Evolutionary conservation across 2,888 invertebrate genomes (phyloP).

Genomic region (Arrhopalites spinosus): DNA sequence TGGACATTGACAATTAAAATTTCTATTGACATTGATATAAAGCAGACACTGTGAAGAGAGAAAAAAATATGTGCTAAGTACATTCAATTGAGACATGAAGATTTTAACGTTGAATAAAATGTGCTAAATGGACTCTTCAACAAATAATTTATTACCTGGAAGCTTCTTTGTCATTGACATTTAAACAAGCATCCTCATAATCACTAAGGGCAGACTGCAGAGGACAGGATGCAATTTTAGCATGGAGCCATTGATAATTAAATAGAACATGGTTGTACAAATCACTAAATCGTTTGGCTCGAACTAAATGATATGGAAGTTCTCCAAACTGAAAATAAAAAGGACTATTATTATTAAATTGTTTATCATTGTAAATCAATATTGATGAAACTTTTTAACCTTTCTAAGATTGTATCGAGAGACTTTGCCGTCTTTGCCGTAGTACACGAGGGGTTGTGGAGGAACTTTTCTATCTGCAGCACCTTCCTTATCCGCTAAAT

Average conservation of each 20-base stretch:
- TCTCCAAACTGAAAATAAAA: constrained; percentile 82
- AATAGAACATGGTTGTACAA: constrained; percentile 90
- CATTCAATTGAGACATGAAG: too few relatives aligned
- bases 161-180: constrained; percentile 81
- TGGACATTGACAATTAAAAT: too few relatives aligned
- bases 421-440: constrained; percentile 84
- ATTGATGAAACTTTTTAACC: too few relatives aligned
- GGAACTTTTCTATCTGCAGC: constrained; percentile 93
- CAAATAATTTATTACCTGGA: constrained; percentile 65
- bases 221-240: constrained; percentile 93
- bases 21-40: too few relatives aligned
- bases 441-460: constrained; percentile 87
- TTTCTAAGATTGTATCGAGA: constrained; percentile 92
- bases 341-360: too few relatives aligned
- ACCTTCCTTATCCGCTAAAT: constrained; percentile 84
- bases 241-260: constrained; percentile 97
- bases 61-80: background rate
- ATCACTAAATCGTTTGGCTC: constrained; percentile 87
- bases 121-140: background rate
- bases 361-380: too few relatives aligned
- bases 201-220: constrained; percentile 92
- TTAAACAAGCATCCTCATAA: constrained; percentile 87
- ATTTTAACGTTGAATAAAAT: background rate
- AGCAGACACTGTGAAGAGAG: too few relatives aligned
- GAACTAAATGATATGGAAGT: constrained; percentile 89